Evolutionary conservation across 2,797 vertebrate genomes (phyloP), one percentile per base, ranked within the genome.

Genomic region (Sebastes steindachneri): DNA sequence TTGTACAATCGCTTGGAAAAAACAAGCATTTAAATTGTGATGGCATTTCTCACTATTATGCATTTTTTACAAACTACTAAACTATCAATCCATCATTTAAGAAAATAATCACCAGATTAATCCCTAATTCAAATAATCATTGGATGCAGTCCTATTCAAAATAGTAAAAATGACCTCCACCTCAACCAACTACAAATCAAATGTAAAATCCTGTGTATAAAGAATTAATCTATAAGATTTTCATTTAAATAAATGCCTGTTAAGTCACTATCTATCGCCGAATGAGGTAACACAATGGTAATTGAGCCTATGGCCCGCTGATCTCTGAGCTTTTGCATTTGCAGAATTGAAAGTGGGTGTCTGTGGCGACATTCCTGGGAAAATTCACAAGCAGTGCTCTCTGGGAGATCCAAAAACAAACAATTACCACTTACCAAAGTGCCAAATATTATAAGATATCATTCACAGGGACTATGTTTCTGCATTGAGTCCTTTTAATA

Each of bases 371-470:
- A 45, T 45, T 45, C 41, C 41, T 45, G 15, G 15, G 6, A 45
- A 45, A 45, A 45, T 0, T 17, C 41, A 17, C 41, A 45, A 45
- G 6, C 3, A 0, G 41, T 0, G 15, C 15, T 45, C 41, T 17
- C 41, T 17, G 41, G 15, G 15, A 23, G 23, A 23, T 23, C 23
- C 23, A 23, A 23, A 23, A 23, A 23, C 23, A 23, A 23, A 23
- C 15, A 45, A 45, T 45, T 7, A 45, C 41, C 41, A 45, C 41
- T 45, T 45, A 17, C 41, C 41, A 45, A 45, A 45, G 41, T 17
- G 0, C 41, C 7, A 0, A 45, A 0, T 45, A 45, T 17, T 1
- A 45, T 17, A 45, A 45, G 0, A 17, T 45, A 1, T 45, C 15
- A 45, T 45, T 45, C 15, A 17, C 15, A 17, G 54, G 12, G 23